phyloP scores from a whole-genome alignment of 1,140 invertebrate species.

The Himalopsyche phryganea region DNA sequence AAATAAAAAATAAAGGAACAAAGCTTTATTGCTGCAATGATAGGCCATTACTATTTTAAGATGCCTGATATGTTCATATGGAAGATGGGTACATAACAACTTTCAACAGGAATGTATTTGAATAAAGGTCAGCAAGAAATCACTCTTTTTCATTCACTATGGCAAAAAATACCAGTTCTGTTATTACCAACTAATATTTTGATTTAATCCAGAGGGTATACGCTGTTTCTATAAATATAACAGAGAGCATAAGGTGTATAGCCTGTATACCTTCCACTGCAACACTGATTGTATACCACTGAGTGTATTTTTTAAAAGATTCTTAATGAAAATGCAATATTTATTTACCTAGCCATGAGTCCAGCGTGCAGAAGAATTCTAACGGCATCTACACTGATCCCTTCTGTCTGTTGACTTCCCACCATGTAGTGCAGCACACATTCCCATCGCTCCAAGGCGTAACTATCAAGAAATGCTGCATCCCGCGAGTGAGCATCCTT shows the following conservation, averaged over 20 bases:
- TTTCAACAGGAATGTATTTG: too few species aligned
- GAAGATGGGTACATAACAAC: too few species aligned
- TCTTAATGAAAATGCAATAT: background rate
- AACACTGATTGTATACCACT: too few species aligned
- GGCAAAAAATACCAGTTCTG: too few species aligned
- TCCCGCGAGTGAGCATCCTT: slow-evolving; percentile 87
- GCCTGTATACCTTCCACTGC: too few species aligned
- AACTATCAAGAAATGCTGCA: slow-evolving; percentile 84
- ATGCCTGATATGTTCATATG: too few species aligned
- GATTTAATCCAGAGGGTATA: background rate
- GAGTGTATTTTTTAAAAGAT: too few species aligned
- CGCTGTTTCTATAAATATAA: background rate
- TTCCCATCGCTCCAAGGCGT: slow-evolving; percentile 93
- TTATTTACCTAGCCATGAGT: slow-evolving; percentile 76
- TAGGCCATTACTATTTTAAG: too few species aligned
- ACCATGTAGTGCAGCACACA: slow-evolving; percentile 97
- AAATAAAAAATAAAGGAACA: too few species aligned
- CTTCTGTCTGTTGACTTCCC: slow-evolving; percentile 75
- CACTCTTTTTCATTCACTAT: too few species aligned
- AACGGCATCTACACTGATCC: slow-evolving; percentile 90
- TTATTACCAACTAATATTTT: background rate
- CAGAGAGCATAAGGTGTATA: background rate
- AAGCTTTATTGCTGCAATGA: too few species aligned
- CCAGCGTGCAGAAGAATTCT: slow-evolving; percentile 87
- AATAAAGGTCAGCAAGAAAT: too few species aligned